Evolutionary conservation across 2,888 invertebrate genomes (phyloP).

Genomic region (Dioctria linearis): DNA sequence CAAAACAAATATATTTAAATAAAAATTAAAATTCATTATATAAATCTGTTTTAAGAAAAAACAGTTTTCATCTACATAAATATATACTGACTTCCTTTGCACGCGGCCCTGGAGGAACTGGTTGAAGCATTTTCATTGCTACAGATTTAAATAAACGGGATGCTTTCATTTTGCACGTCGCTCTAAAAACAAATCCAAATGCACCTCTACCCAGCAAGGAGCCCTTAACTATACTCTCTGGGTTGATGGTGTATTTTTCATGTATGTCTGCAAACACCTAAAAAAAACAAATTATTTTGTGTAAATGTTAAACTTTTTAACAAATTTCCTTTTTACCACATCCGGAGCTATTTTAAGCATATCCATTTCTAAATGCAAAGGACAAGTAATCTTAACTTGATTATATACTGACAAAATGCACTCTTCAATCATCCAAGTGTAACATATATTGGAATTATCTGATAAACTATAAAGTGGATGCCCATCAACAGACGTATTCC

Average conservation of each 20-base stretch:
- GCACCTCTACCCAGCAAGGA: constrained; percentile 93
- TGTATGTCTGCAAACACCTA: constrained; percentile 91
- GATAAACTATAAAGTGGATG: constrained; percentile 73
- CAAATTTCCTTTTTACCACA: constrained; percentile 74
- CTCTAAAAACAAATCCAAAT: constrained; percentile 96
- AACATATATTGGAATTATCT: constrained; percentile 72
- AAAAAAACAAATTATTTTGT: neutral
- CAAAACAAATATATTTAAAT: constrained; percentile 25
- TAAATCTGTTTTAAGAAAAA: no score
- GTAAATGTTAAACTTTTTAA: neutral
- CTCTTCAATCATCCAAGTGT: constrained; percentile 95
- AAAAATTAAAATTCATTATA: no score
- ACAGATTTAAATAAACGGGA: constrained; percentile 78
- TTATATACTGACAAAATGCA: constrained; percentile 92
- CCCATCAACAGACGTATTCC: constrained; percentile 88
- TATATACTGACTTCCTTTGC: constrained; percentile 67
- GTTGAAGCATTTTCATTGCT: constrained; percentile 96
- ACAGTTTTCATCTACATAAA: constrained; percentile 51
- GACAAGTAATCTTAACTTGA: constrained; percentile 81
- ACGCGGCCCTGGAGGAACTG: constrained; percentile 83
- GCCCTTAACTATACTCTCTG: constrained; percentile 85
- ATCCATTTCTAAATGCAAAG: constrained; percentile 82
- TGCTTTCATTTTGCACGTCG: constrained; percentile 77
- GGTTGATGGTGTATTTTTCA: constrained; percentile 83
- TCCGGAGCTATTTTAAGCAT: constrained; percentile 92